Conservation (phyloP, 1,140 invertebrate genomes). For the fruit fly (Drosophila melanogaster) region DNA sequence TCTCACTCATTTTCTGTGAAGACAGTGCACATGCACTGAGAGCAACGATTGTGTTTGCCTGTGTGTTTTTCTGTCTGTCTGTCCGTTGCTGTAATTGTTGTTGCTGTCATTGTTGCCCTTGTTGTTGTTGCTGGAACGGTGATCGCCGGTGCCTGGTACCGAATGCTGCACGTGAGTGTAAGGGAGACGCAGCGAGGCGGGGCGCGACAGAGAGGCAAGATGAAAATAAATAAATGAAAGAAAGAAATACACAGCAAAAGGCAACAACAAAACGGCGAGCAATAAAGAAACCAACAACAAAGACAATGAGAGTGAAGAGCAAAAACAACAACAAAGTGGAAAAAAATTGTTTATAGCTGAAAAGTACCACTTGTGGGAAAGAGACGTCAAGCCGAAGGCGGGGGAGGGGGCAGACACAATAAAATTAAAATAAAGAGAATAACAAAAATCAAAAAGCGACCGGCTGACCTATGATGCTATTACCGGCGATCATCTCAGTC, state of each 20-base stretch:
- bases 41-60: constrained; percentile 28
- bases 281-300: constrained; percentile 49
- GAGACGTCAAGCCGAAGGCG: constrained; percentile 7
- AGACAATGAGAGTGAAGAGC: constrained; percentile 32
- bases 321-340: constrained; percentile 21
- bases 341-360: constrained; percentile 6
- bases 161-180: constrained; percentile 52
- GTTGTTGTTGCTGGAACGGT: constrained; percentile 58
- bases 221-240: constrained; percentile 47
- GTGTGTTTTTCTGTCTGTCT: constrained; percentile 16
- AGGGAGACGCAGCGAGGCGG: constrained; percentile 19
- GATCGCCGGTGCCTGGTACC: constrained; percentile 77
- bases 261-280: constrained; percentile 54
- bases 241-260: constrained; percentile 27
- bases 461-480: constrained; percentile 75
- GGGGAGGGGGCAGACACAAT: constrained; percentile 19
- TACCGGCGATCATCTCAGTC: constrained; percentile 51
- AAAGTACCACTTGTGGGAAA: constrained; percentile 50
- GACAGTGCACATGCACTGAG: constrained; percentile 70
- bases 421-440: constrained; percentile 11
- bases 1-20: neutral
- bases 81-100: constrained; percentile 36
- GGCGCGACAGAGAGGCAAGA: constrained; percentile 24
- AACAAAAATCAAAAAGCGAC: constrained; percentile 33
- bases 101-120: constrained; percentile 22